Percentiles rank a stretch among this genome's conserved stretches.
Evolutionary conservation across 1,140 invertebrate species (phyloP).

Genomic region (Stegodyphus dumicola): DNA sequence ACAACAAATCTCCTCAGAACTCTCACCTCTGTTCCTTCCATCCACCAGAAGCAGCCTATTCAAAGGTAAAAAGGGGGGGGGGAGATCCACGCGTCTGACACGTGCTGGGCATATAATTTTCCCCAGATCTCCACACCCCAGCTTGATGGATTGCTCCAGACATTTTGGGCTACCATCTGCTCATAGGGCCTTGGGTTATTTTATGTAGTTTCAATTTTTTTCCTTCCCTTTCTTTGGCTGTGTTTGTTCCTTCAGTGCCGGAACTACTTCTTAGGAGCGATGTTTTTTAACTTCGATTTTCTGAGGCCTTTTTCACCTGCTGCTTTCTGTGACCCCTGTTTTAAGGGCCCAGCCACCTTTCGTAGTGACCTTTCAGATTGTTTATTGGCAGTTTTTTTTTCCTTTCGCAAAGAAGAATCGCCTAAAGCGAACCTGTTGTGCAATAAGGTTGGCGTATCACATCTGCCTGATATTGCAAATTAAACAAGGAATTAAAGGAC

Average conservation of each 20-base stretch:
- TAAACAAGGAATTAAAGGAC: too few relatives aligned
- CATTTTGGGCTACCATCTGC: slow-evolving; percentile 34
- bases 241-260: slow-evolving; percentile 20
- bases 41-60: not conserved
- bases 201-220: slow-evolving; percentile 29
- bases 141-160: slow-evolving; percentile 45
- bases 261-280: slow-evolving; percentile 14
- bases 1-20: slow-evolving; percentile 4
- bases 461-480: too few relatives aligned
- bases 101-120: slow-evolving; percentile 56
- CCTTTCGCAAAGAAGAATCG: too few relatives aligned
- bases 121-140: slow-evolving; percentile 44
- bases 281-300: slow-evolving; percentile 37
- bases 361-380: slow-evolving; percentile 43
- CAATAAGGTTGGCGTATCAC: too few relatives aligned
- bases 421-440: too few relatives aligned
- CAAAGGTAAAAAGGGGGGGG: not conserved
- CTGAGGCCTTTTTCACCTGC: slow-evolving; percentile 33
- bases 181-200: slow-evolving; percentile 30
- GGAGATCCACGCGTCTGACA: slow-evolving; percentile 35
- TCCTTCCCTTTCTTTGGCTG: not conserved
- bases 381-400: slow-evolving; percentile 17
- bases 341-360: not conserved
- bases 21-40: not conserved
- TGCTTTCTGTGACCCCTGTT: slow-evolving; percentile 14